Evolutionary conservation across 2,113 vertebrate genomes (phyloP).

Genomic region (Xiphias gladius): DNA sequence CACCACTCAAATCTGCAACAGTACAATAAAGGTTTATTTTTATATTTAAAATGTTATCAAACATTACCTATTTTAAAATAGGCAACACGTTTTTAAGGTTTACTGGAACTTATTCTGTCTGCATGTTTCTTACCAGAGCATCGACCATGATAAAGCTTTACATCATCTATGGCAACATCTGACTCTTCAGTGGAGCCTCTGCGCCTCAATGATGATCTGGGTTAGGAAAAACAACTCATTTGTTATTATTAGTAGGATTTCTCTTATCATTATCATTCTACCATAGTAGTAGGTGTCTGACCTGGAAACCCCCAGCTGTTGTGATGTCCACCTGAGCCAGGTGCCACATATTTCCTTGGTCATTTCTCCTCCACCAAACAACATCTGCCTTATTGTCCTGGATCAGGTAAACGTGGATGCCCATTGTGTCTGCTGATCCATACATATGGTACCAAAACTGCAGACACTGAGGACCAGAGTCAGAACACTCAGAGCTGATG

Average conservation of each 20-base stretch:
- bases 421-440: conserved; percentile 79
- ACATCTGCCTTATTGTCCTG: conserved; percentile 44
- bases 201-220: conserved; percentile 86
- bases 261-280: background rate
- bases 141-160: conserved; percentile 75
- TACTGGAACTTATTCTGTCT: background rate
- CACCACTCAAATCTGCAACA: conserved; percentile 23
- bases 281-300: conserved; percentile 14
- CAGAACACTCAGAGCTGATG: conserved; percentile 79
- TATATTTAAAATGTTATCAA: background rate
- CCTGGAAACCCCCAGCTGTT: conserved; percentile 70
- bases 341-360: conserved; percentile 82
- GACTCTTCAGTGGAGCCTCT: conserved; percentile 81
- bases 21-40: background rate
- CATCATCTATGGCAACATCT: conserved; percentile 87
- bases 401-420: conserved; percentile 80
- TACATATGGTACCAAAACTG: conserved; percentile 92
- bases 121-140: conserved; percentile 75
- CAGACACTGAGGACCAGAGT: conserved; percentile 83
- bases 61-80: too few relatives aligned
- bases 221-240: background rate
- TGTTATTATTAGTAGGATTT: background rate
- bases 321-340: conserved; percentile 77
- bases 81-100: background rate
- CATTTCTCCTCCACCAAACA: conserved; percentile 70